Base-by-base conservation (phyloP, 1,140 invertebrate genomes). In the Pachypeltis micranthus region DNA sequence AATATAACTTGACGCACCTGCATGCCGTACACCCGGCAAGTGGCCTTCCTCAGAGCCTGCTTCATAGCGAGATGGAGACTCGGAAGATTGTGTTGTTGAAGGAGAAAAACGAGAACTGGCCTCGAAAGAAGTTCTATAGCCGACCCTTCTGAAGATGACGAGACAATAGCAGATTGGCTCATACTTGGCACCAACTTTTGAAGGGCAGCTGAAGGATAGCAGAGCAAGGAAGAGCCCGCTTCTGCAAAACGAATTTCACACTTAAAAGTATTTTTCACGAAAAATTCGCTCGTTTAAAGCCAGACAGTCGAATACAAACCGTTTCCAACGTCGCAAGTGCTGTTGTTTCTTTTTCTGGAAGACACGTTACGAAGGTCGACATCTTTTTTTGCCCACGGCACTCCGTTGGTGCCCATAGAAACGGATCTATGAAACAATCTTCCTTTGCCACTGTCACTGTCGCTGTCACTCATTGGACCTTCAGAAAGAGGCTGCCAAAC, bases 21-120 rank as follows among this genome's bases (percentile, higher is more conserved):
- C 81, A 93, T 85, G 0, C 90, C 90, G 72, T 91, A 93, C 7
- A 91, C 86, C 65, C 92, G 77, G 71, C 89, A 93, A 0, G 90
- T 85, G 4, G 91, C 86, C 69, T 90, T 88, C 59, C 90, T 76
- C 1, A 94, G 72, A 0, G 90, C 86, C 65, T 90, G 84, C 64
- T 85, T 85, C 86, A 94, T 91, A n/a, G 86, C 85, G 12, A 86
- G 75, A 67, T 87, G 85, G 3, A 95, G 70, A 24, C 84, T 81
- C 25, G 87, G 83, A 19, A 95, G 77, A 72, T 95, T 88, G 70
- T 94, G 90, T 62, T 88, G 83, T 69, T 93, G 88, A 10, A 90
- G 79, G 19, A 93, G 82, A 69, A 96, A 95, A 1, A 83, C 76
- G 78, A 95, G 84, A 0, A 92, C 87, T 0, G 85, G 85, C n/a